These are phyloP conservation scores for Sarcophaga peregrina DNA, from an alignment of 1,140 invertebrate species.

Conservation along the genomic window DNA sequence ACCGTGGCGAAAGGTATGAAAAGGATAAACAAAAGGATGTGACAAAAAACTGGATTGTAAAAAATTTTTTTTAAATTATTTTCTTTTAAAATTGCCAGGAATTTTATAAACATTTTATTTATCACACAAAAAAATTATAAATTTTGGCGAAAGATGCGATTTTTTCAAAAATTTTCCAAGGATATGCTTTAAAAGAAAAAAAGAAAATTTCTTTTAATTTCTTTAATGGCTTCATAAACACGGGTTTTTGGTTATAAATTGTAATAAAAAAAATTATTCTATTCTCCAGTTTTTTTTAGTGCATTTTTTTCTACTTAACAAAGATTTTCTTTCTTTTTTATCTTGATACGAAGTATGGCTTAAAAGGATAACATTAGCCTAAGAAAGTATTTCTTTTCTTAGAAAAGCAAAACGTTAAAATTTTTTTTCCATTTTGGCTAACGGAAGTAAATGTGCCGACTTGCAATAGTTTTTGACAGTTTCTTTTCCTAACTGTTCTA, in stretches of 20 bases:
- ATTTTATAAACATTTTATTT: neutral
- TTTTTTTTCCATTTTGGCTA: neutral
- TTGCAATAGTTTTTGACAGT: conserved; percentile 28
- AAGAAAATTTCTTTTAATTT: no score
- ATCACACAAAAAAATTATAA: no score
- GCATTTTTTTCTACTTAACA: conserved; percentile 4
- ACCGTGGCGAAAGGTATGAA: conserved; percentile 30
- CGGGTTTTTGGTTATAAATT: neutral
- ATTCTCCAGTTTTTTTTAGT: conserved; percentile 31
- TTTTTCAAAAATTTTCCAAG: neutral
- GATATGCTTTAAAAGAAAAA: no score
- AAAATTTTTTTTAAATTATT: neutral
- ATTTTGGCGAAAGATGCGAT: no score
- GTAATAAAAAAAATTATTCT: no score
- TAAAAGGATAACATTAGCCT: no score
- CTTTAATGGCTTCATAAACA: neutral
- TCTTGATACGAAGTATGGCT: no score
- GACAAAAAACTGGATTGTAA: conserved; percentile 31
- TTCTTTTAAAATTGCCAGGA: neutral
- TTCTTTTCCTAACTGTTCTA: neutral
- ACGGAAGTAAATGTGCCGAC: conserved; percentile 9
- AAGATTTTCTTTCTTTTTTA: no score
- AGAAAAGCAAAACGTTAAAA: neutral
- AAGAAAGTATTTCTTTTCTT: conserved; percentile 1
- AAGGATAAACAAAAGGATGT: conserved; percentile 39